Percentiles rank a stretch among this genome's conserved stretches.
Evolutionary conservation across 53 echinoderm and acorn worm species (phyloP).

Genomic region (Echinometra lucunter): DNA sequence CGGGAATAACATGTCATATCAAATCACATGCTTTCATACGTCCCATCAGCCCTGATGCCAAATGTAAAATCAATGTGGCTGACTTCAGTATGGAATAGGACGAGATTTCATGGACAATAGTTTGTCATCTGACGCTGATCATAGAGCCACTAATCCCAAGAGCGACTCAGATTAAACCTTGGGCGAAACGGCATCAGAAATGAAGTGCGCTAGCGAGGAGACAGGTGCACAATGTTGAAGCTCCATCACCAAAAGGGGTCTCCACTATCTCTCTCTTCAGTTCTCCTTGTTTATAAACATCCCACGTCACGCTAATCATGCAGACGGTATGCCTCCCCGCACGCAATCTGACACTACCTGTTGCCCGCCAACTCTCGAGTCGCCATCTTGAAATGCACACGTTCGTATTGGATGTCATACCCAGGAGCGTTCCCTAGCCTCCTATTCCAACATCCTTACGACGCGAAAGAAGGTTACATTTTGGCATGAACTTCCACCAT

Average conservation of each 20-base stretch:
- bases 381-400: conserved; percentile 53
- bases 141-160: conserved; percentile 19
- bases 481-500: neutral
- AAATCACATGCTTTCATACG: neutral
- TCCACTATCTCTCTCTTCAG: neutral
- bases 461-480: conserved; percentile 15
- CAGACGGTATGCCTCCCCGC: conserved; percentile 56
- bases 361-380: conserved; percentile 49
- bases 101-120: neutral
- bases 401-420: conserved; percentile 38
- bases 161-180: conserved; percentile 25
- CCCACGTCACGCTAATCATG: conserved; percentile 46
- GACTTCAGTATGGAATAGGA: conserved; percentile 17
- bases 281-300: conserved; percentile 51
- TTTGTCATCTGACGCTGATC: conserved; percentile 21
- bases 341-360: conserved; percentile 61
- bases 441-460: conserved; percentile 6
- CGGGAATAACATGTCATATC: neutral
- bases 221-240: conserved; percentile 25
- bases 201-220: conserved; percentile 49
- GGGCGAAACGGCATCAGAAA: conserved; percentile 50
- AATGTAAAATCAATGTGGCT: neutral
- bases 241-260: neutral
- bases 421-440: conserved; percentile 22
- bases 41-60: neutral